Conservation (phyloP, 2,113 vertebrate genomes). For the Callaeas wilsoni region DNA sequence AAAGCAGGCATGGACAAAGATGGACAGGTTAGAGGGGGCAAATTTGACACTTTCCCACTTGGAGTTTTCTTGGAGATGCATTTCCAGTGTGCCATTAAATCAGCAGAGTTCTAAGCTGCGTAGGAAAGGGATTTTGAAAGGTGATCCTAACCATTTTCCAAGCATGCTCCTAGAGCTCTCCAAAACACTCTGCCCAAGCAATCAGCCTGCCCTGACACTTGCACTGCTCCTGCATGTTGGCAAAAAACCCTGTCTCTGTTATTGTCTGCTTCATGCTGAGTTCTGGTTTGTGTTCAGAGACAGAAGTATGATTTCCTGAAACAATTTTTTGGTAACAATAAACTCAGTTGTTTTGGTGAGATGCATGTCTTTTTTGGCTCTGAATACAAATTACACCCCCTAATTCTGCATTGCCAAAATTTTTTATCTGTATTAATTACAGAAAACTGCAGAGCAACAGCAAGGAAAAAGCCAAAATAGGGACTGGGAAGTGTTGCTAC, state of each 20-base stretch:
- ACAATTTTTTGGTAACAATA: slow-evolving; percentile 5
- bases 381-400: not conserved
- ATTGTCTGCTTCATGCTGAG: not conserved
- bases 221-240: not conserved
- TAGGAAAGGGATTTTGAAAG: not conserved
- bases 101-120: not conserved
- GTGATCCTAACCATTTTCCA: not conserved
- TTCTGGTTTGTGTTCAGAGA: not conserved
- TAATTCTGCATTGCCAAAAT: not conserved
- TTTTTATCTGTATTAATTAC: slow-evolving; percentile 4
- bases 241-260: not conserved
- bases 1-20: not conserved
- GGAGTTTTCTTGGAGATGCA: not conserved
- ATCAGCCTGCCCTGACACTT: not conserved
- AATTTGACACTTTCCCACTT: not conserved
- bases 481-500: not conserved
- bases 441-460: not conserved
- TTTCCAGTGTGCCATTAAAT: not conserved
- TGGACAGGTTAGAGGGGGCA: not conserved
- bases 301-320: slow-evolving; percentile 14
- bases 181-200: not conserved
- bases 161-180: not conserved
- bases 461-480: not conserved
- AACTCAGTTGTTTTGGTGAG: not conserved
- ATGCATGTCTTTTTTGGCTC: not conserved